These are phyloP conservation scores for Drosophila fulvimacula DNA, from an alignment of 2,888 invertebrate genomes.

Conservation along the genomic window DNA sequence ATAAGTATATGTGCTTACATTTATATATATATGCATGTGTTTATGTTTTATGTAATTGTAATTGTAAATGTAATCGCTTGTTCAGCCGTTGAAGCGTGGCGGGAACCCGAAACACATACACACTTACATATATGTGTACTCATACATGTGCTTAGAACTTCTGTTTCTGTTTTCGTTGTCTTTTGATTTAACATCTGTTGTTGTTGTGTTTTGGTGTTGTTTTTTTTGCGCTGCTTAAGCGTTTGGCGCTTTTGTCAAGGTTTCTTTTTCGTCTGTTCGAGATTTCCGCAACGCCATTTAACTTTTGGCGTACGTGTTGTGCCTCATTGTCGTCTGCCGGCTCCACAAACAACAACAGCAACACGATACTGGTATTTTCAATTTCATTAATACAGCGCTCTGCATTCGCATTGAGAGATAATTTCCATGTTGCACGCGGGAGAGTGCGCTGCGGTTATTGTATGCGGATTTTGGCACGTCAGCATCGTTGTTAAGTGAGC, in stretches of 20 bases:
- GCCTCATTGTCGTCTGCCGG: constrained; percentile 44
- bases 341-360: constrained; percentile 15
- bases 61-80: constrained; percentile 10
- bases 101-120: neutral
- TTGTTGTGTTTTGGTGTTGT: neutral
- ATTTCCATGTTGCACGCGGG: constrained; percentile 22
- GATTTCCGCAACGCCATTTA: constrained; percentile 77
- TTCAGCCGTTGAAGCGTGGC: constrained; percentile 1
- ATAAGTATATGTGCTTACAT: too few relatives aligned
- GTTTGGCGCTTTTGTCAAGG: constrained; percentile 56
- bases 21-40: neutral
- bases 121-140: neutral
- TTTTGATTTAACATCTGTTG: constrained; percentile 25
- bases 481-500: constrained; percentile 10
- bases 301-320: constrained; percentile 73
- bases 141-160: constrained; percentile 12
- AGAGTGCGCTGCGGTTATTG: constrained; percentile 33
- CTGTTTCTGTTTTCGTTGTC: constrained; percentile 15
- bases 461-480: constrained; percentile 72
- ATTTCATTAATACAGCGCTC: constrained; percentile 34
- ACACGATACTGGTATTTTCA: constrained; percentile 26
- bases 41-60: constrained; percentile 2
- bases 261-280: constrained; percentile 44
- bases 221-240: constrained; percentile 24
- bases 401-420: constrained; percentile 3